Evolutionary conservation across 2,888 invertebrate genomes (phyloP).

Genomic region (Colletes collaris): DNA sequence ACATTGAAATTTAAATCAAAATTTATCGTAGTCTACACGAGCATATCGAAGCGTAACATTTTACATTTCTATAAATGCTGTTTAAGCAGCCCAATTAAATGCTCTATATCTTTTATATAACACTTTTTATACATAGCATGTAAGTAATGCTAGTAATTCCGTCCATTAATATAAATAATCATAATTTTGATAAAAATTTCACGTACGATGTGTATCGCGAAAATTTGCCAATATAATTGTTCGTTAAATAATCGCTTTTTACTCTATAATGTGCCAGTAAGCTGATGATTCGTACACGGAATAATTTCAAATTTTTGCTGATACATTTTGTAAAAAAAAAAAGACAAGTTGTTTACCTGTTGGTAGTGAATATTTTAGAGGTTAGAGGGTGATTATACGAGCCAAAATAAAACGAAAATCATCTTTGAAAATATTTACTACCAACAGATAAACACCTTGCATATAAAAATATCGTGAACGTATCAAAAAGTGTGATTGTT

Average conservation of each 20-base stretch:
- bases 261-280: neutral
- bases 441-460: neutral
- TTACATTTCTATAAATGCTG: neutral
- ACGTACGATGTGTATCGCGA: neutral
- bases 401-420: neutral
- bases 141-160: constrained; percentile 57
- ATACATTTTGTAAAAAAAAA: neutral
- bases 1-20: constrained; percentile 11
- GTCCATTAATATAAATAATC: constrained; percentile 57
- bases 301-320: neutral
- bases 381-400: too few relatives aligned
- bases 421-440: neutral
- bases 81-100: neutral
- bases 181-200: constrained; percentile 4
- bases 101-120: constrained; percentile 35
- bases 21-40: constrained; percentile 13
- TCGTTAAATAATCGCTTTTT: neutral
- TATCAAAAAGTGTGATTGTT: constrained; percentile 15
- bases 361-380: too few relatives aligned
- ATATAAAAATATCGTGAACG: constrained; percentile 1
- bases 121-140: constrained; percentile 36
- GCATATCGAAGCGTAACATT: neutral
- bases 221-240: neutral
- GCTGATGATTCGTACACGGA: neutral
- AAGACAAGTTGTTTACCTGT: too few relatives aligned